phyloP scores from a whole-genome alignment of 2,113 vertebrate species.

The Labrus mixtus region DNA sequence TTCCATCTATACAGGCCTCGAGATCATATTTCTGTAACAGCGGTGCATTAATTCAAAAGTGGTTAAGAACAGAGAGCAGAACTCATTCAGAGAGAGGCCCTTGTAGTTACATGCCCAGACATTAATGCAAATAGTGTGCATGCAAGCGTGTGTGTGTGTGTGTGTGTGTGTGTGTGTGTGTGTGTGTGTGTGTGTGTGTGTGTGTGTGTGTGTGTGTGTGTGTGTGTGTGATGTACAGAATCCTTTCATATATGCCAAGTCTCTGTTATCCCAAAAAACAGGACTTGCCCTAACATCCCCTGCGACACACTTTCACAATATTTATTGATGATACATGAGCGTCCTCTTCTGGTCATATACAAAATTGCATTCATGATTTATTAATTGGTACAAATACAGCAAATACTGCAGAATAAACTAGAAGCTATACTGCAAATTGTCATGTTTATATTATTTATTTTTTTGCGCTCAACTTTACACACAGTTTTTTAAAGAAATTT shows the following conservation, averaged over 20 bases:
- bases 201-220: no score
- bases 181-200: background rate
- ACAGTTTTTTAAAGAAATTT: no score
- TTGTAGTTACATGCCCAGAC: slow-evolving; percentile 26
- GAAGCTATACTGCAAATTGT: background rate
- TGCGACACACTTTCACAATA: background rate
- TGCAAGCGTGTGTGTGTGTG: background rate
- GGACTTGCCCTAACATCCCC: background rate
- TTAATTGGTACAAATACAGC: background rate
- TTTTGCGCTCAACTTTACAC: no score
- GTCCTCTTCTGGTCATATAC: slow-evolving; percentile 56
- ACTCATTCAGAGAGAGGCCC: slow-evolving; percentile 45
- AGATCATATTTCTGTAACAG: slow-evolving; percentile 79
- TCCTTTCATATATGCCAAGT: background rate
- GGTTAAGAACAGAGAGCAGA: slow-evolving; percentile 67
- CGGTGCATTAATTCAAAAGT: slow-evolving; percentile 73
- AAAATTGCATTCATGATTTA: background rate
- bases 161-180: background rate
- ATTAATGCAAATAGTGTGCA: background rate
- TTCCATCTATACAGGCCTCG: slow-evolving; percentile 71
- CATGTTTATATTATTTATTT: no score
- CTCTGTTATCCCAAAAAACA: background rate
- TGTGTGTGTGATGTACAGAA: background rate
- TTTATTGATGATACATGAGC: slow-evolving; percentile 40
- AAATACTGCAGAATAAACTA: background rate